Base-by-base conservation (phyloP, 1,140 invertebrate genomes). In the Diorhabda sublineata region DNA sequence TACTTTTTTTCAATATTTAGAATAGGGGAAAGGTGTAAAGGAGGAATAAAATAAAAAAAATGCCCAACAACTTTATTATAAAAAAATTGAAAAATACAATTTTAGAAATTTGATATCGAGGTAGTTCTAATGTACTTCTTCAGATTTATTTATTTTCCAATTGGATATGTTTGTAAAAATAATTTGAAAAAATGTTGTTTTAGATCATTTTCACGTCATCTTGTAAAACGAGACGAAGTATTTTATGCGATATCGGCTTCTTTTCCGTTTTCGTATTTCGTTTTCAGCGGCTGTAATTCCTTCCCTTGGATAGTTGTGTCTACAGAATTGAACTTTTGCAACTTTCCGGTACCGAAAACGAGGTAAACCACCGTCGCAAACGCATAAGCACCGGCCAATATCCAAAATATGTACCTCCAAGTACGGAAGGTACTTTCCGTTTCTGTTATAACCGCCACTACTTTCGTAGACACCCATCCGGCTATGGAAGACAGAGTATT, bases 401-500 rank as follows among this genome's bases (percentile, higher is more conserved):
- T 91, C 85, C 90, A 93, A 81, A 96, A 96, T 0, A 97, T 90
- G 59, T 89, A 88, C 75, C 88, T 89, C 94, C 94, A 97, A 76
- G 91, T 87, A 9, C 84, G 84, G 76, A 90, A 89, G 0, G 88
- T 90, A 82, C 91, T 87, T 74, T 92, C 86, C 4, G 90, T 79
- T 45, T 89, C 86, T 2, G 94, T 96, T 8, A 97, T 83, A 42
- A 86, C 83, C 41, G 92, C 93, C n/a, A 95, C 93, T 83, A 96
- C 89, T 74, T 86, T 87, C 0, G 93, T 91, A 45, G 93, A 95
- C 0, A 96, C 76, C 79, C 91, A 96, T 41, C 95, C 95, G 26
- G 94, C 93, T 59, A 95, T 83, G 0, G 94, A 96, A 1, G 93
- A 95, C 64, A 96, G 80, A 0, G 93, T 96, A 78, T 97, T 97